Conservation (phyloP, 2,888 invertebrate species). For the Xestia ashworthii region DNA sequence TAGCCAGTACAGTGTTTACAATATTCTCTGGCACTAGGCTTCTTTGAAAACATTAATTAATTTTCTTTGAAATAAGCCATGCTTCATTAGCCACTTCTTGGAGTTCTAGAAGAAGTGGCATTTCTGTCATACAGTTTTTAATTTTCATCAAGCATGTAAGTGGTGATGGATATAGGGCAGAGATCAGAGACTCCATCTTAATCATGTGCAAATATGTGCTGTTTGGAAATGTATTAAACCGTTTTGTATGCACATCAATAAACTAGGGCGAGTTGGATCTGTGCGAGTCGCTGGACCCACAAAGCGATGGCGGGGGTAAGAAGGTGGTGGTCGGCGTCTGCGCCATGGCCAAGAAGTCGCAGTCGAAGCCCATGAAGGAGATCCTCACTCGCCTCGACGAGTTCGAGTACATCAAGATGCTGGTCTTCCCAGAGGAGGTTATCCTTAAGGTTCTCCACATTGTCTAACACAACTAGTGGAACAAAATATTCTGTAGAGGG, state of each 20-base stretch:
- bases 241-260: constrained; percentile 22
- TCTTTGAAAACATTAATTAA: constrained; percentile 38
- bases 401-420: constrained; percentile 98
- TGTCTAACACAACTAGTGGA: constrained; percentile 87
- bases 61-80: constrained; percentile 36
- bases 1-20: constrained; percentile 35
- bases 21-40: constrained; percentile 26
- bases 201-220: background rate
- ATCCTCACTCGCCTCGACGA: constrained; percentile 98
- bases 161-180: constrained; percentile 5
- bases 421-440: constrained; percentile 98
- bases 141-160: constrained; percentile 6
- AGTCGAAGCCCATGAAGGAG: constrained; percentile 99
- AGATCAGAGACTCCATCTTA: background rate
- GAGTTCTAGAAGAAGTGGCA: constrained; percentile 19
- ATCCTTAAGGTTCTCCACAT: constrained; percentile 95
- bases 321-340: constrained; percentile 99
- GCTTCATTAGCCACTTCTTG: background rate
- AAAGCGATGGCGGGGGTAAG: constrained; percentile 93
- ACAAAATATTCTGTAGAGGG: constrained; percentile 80
- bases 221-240: constrained; percentile 21
- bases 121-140: background rate
- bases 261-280: constrained; percentile 94
- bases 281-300: constrained; percentile 92
- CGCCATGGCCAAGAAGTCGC: constrained; percentile 99